Conservation (phyloP, 2,888 invertebrate species). For the Zaprionus lineosus region DNA sequence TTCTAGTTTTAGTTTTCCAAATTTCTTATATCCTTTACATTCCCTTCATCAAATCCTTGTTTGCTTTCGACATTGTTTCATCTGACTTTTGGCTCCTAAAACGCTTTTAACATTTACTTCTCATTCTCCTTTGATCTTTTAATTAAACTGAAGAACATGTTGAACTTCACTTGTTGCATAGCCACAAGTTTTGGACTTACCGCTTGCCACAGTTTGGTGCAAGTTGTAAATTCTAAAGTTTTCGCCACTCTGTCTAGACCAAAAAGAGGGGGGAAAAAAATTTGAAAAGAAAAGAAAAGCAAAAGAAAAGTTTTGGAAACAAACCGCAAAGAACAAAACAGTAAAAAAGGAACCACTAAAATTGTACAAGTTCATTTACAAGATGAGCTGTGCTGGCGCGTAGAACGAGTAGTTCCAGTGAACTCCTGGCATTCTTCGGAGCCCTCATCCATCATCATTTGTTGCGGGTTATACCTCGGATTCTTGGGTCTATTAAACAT, state of each 20-base stretch:
- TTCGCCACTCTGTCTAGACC: slow-evolving; percentile 12
- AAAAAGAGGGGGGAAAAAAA: slow-evolving; percentile 9
- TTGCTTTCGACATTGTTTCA: too few relatives aligned
- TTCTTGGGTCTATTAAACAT: slow-evolving; percentile 66
- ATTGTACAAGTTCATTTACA: slow-evolving; percentile 56
- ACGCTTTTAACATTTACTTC: neutral
- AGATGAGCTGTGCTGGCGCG: slow-evolving; percentile 45
- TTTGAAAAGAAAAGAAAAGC: neutral
- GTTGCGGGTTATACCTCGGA: slow-evolving; percentile 21
- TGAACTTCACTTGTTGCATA: slow-evolving; percentile 48
- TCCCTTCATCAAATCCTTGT: too few relatives aligned
- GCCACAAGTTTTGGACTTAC: slow-evolving; percentile 36
- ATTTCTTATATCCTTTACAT: too few relatives aligned
- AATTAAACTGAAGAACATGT: slow-evolving; percentile 44
- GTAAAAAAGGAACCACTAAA: slow-evolving; percentile 39
- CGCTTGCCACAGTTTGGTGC: slow-evolving; percentile 29
- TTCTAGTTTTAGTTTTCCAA: too few relatives aligned
- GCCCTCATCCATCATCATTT: slow-evolving; percentile 62
- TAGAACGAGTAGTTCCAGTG: too few relatives aligned
- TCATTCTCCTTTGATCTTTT: slow-evolving; percentile 28
- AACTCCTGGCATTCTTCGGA: too few relatives aligned
- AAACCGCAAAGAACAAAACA: slow-evolving; percentile 24
- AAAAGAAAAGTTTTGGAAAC: slow-evolving; percentile 34
- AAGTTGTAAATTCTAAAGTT: slow-evolving; percentile 53
- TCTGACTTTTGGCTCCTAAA: neutral